Evolutionary conservation across 2,113 vertebrate genomes (phyloP).

Genomic region (Paradoxurus hermaphroditus): DNA sequence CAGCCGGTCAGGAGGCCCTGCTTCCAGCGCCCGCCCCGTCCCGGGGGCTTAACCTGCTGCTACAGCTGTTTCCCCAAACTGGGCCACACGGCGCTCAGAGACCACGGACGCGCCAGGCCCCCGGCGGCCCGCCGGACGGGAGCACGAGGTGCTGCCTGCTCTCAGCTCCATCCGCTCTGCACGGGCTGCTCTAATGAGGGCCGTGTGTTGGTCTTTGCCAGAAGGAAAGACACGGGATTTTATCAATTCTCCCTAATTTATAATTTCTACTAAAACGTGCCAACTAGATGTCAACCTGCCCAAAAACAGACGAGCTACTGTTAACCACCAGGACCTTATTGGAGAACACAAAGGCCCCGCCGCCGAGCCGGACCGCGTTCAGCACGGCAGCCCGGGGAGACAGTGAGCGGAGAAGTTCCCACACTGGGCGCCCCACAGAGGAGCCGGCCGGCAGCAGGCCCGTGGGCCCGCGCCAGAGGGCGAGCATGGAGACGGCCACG

Average conservation of each 20-base stretch:
- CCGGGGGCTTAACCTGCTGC: not conserved
- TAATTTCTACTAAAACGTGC: not conserved
- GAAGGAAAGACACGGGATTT: not conserved
- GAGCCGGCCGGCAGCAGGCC: not conserved
- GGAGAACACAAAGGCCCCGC: not conserved
- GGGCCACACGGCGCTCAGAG: not conserved
- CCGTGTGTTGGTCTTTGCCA: not conserved
- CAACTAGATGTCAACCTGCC: not conserved
- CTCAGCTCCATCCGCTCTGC: not conserved
- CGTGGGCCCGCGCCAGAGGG: too few relatives aligned
- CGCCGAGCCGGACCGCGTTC: not conserved
- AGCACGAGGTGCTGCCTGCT: not conserved
- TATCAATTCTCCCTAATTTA: not conserved
- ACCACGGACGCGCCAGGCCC: too few relatives aligned
- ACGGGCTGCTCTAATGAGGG: not conserved
- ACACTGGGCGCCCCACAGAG: too few relatives aligned
- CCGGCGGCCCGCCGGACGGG: rapidly evolving
- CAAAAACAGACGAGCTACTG: not conserved
- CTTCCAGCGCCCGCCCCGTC: not conserved
- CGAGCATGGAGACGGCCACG: rapidly evolving
- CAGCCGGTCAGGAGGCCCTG: not conserved
- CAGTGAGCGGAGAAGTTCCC: not conserved
- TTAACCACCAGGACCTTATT: not conserved
- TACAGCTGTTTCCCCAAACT: not conserved
- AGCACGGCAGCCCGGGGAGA: too few relatives aligned